Evolutionary conservation across 2,888 invertebrate species (phyloP).

Genomic region (Ashinkailepas kermadecensis): DNA sequence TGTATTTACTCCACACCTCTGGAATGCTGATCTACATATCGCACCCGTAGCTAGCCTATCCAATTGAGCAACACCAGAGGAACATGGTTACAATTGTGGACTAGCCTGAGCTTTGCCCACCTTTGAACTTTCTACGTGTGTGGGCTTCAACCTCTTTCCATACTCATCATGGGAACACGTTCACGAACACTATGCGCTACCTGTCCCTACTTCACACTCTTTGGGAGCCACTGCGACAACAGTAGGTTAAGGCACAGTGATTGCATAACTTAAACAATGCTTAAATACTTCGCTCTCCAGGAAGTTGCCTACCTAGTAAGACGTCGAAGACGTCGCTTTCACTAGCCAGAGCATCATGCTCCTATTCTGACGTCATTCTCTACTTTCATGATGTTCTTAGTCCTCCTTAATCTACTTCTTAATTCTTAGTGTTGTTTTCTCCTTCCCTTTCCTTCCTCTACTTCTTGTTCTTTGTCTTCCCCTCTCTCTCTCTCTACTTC

Average conservation of each 20-base stretch:
- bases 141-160: too few relatives aligned
- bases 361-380: too few relatives aligned
- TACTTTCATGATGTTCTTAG: too few relatives aligned
- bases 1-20: slow-evolving; percentile 2
- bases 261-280: neutral
- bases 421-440: too few relatives aligned
- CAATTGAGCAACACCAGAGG: slow-evolving; percentile 9
- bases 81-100: neutral
- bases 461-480: too few relatives aligned
- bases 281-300: too few relatives aligned
- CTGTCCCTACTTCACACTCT: neutral
- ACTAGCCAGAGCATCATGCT: too few relatives aligned
- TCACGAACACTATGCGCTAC: neutral
- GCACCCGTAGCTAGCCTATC: slow-evolving; percentile 6
- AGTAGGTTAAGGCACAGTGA: neutral
- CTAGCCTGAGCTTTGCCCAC: neutral
- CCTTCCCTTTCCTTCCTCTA: too few relatives aligned
- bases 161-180: neutral
- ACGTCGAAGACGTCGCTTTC: too few relatives aligned
- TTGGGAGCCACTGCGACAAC: neutral
- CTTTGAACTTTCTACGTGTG: neutral
- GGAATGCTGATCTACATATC: slow-evolving; percentile 11
- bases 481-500: too few relatives aligned
- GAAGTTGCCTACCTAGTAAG: too few relatives aligned
- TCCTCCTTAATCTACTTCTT: too few relatives aligned